Conservation (phyloP, 2,888 invertebrate species). For the Acleris emargana region DNA sequence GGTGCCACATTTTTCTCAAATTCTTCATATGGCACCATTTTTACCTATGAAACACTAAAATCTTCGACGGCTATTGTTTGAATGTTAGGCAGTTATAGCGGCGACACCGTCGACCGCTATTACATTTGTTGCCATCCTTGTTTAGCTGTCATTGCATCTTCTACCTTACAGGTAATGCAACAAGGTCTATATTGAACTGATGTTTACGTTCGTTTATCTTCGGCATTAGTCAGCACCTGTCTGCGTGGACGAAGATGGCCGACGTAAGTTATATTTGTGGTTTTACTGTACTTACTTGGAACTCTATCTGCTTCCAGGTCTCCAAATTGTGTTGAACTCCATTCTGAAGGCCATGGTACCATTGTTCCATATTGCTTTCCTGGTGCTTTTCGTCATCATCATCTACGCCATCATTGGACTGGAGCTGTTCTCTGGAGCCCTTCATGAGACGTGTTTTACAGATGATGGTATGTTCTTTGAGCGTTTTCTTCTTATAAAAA, state of each 20-base stretch:
- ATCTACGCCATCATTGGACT: slow-evolving; percentile 99
- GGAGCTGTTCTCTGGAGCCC: slow-evolving; percentile 97
- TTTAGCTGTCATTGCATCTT: too few species aligned
- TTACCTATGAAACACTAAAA: too few species aligned
- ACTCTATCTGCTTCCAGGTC: slow-evolving; percentile 87
- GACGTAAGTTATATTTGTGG: too few species aligned
- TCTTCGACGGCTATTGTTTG: too few species aligned
- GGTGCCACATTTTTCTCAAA: too few species aligned
- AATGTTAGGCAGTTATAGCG: too few species aligned
- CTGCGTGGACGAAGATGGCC: too few species aligned
- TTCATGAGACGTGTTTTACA: slow-evolving; percentile 95
- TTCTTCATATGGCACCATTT: too few species aligned
- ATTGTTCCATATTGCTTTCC: slow-evolving; percentile 98
- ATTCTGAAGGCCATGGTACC: slow-evolving; percentile 99
- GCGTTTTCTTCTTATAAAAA: not conserved
- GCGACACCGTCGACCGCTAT: too few species aligned
- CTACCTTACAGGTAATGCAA: too few species aligned
- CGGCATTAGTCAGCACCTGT: not conserved
- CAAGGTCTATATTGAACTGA: not conserved
- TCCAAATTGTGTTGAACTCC: slow-evolving; percentile 99
- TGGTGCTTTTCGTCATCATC: slow-evolving; percentile 99
- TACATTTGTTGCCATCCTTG: too few species aligned
- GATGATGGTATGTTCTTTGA: slow-evolving; percentile 87
- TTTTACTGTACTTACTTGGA: not conserved
- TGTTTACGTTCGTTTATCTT: not conserved